Percentiles rank a stretch among this genome's conserved stretches.
These are phyloP conservation scores for Burhinus bistriatus DNA, from an alignment of 2,113 vertebrate species.

Conservation along the genomic window DNA sequence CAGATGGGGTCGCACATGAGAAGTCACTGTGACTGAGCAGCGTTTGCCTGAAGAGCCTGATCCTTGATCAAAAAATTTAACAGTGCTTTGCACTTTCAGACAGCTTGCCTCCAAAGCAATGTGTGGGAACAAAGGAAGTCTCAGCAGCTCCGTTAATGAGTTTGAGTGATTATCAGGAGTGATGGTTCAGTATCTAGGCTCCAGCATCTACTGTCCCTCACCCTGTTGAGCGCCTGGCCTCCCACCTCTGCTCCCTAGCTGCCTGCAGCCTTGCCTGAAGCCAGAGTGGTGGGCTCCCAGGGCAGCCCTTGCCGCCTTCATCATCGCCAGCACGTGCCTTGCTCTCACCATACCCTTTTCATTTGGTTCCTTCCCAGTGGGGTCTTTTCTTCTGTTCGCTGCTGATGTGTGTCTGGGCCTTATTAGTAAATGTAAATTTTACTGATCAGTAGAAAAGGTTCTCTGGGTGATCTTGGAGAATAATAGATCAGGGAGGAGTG, in stretches of 20 bases:
- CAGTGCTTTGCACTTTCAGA: background rate
- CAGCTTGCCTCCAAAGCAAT: rapidly evolving
- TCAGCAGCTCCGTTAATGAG: background rate
- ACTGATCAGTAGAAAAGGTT: background rate
- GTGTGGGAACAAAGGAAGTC: background rate
- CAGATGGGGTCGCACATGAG: background rate
- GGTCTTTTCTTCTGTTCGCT: background rate
- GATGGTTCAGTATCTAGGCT: background rate
- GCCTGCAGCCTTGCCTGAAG: background rate
- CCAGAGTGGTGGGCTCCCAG: background rate
- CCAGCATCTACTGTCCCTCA: background rate
- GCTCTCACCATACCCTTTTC: background rate
- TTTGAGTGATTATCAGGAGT: background rate
- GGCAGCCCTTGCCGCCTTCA: background rate
- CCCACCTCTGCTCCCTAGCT: background rate
- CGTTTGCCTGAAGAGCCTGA: background rate
- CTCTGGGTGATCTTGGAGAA: background rate
- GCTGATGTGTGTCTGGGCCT: background rate
- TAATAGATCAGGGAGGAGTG: background rate
- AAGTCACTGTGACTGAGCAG: background rate
- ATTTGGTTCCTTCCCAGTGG: background rate
- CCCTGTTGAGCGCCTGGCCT: background rate
- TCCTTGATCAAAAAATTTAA: background rate
- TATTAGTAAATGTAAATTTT: background rate
- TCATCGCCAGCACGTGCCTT: rapidly evolving